These are phyloP conservation scores for Drosophila niveifrons DNA, from an alignment of 2,888 invertebrate species.

Conservation along the genomic window DNA sequence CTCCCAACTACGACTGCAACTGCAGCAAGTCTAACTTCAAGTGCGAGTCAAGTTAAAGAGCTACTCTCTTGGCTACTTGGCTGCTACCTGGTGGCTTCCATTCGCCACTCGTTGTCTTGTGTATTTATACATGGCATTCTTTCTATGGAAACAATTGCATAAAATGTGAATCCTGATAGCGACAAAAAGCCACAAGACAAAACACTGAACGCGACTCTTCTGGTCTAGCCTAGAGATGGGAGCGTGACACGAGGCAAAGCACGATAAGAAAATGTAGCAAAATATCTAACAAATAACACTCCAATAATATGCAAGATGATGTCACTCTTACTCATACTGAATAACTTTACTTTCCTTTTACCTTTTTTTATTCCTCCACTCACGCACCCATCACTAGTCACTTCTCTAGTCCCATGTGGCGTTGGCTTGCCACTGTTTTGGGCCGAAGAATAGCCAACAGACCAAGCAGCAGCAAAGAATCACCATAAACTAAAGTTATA, in stretches of 20 bases:
- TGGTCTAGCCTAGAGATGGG: constrained; percentile 24
- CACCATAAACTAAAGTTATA: constrained; percentile 53
- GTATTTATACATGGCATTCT: constrained; percentile 69
- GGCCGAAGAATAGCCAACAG: constrained; percentile 22
- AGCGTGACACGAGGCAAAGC: neutral
- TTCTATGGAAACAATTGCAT: constrained; percentile 71
- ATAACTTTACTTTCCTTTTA: neutral
- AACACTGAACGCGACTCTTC: constrained; percentile 31
- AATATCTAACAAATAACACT: neutral
- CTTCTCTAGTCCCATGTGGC: constrained; percentile 47
- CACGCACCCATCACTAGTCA: neutral
- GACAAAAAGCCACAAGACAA: constrained; percentile 61
- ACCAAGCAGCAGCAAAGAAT: constrained; percentile 20
- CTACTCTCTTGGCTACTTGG: constrained; percentile 50
- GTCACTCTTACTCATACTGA: neutral
- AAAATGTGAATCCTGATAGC: constrained; percentile 81
- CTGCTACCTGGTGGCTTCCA: constrained; percentile 30
- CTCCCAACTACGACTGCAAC: constrained; percentile 10
- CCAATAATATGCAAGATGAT: neutral
- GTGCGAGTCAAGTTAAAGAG: constrained; percentile 58
- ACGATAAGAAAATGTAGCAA: neutral
- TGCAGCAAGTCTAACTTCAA: constrained; percentile 12
- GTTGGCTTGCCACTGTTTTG: constrained; percentile 40
- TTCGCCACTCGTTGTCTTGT: constrained; percentile 13
- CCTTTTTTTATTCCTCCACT: neutral